These are phyloP conservation scores for Hystrix brachyura DNA, from an alignment of 2,113 vertebrate species.

Conservation along the genomic window DNA sequence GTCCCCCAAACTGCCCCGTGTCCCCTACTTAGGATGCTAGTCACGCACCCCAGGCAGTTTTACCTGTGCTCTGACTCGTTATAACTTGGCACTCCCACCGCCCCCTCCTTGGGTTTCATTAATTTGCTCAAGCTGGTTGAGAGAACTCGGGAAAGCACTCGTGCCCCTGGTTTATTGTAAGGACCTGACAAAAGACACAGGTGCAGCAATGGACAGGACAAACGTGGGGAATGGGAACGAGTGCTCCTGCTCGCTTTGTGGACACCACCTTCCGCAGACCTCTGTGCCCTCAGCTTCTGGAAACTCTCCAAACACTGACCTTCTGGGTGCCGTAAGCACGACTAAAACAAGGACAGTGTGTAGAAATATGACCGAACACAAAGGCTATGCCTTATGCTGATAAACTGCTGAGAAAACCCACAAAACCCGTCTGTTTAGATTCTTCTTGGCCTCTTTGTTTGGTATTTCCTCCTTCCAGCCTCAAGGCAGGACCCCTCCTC, in stretches of 20 bases:
- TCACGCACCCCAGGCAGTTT: not conserved
- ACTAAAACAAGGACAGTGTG: not conserved
- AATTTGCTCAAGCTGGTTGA: not conserved
- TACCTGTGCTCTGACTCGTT: too few species aligned
- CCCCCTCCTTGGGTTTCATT: not conserved
- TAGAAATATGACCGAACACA: not conserved
- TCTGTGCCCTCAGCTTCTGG: too few species aligned
- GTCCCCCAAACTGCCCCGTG: too few species aligned
- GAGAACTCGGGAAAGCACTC: not conserved
- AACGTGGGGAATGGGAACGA: not conserved
- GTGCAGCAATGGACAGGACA: not conserved
- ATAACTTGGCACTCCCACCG: not conserved
- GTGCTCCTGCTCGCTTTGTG: too few species aligned
- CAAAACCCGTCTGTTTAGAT: not conserved
- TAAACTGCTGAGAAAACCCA: not conserved
- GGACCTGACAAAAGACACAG: not conserved
- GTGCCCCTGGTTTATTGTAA: not conserved
- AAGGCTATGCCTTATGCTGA: too few species aligned
- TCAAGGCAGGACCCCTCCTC: not conserved
- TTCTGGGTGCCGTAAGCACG: not conserved
- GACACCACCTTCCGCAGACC: not conserved
- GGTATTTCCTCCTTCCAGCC: not conserved
- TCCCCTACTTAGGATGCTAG: not conserved
- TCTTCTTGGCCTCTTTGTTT: not conserved
- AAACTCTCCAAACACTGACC: not conserved